phyloP scores from a whole-genome alignment of 2,113 vertebrate species.

The Erythrolamprus reginae region DNA sequence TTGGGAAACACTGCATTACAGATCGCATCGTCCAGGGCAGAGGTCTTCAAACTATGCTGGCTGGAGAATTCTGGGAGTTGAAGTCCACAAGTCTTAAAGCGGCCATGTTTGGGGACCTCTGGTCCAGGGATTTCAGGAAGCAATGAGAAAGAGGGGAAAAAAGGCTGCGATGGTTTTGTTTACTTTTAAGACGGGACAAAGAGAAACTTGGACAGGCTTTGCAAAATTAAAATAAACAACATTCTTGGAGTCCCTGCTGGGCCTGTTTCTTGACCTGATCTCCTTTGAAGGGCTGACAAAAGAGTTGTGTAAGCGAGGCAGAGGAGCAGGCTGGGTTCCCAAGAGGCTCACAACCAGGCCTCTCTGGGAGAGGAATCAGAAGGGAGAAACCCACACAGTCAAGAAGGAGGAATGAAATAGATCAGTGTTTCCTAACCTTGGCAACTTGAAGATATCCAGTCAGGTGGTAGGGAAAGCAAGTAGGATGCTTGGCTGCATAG shows the following conservation, averaged over 20 bases:
- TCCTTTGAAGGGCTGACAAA: background rate
- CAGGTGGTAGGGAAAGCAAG: no score
- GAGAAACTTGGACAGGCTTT: background rate
- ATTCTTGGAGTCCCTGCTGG: background rate
- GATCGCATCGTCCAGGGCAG: no score
- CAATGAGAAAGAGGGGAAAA: background rate
- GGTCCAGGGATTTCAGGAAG: background rate
- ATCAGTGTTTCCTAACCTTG: no score
- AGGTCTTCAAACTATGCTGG: no score
- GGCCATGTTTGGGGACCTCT: no score
- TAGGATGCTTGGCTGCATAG: no score
- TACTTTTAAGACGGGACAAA: background rate
- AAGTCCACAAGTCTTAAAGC: no score
- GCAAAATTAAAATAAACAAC: background rate
- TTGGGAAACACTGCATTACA: no score
- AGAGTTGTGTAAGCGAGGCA: background rate
- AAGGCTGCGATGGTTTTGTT: background rate
- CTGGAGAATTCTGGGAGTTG: no score
- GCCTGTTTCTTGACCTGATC: background rate
- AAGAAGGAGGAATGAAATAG: no score
- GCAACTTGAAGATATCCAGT: no score
- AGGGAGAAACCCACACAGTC: background rate
- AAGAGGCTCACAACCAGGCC: background rate
- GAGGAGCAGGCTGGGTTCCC: background rate
- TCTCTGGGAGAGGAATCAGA: background rate